Evolutionary conservation across 2,888 invertebrate species (phyloP).

Genomic region (Sabatieria punctata): DNA sequence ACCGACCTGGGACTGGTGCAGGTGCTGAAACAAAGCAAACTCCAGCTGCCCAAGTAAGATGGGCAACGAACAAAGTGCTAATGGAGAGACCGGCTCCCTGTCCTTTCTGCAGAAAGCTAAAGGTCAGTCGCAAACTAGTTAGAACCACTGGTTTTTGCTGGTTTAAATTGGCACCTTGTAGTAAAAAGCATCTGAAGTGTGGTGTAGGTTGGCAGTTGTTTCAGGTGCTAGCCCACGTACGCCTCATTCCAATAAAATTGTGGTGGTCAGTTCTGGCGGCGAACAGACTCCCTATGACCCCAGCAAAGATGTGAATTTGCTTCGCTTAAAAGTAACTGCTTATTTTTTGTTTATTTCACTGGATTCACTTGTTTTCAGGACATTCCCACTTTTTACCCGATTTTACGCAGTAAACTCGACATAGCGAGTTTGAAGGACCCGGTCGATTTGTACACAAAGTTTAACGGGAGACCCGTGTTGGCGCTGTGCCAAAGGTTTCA

Average conservation of each 20-base stretch:
- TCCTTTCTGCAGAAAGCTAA: conserved; percentile 3
- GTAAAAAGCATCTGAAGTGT: too few species aligned
- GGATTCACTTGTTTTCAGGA: neutral
- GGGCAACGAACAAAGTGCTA: conserved; percentile 1
- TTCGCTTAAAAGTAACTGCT: neutral
- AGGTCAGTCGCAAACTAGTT: neutral
- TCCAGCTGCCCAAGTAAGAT: neutral
- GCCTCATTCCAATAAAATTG: neutral
- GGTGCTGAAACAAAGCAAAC: neutral
- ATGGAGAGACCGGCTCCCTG: neutral
- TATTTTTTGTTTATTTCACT: neutral
- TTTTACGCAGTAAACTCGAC: conserved; percentile 3
- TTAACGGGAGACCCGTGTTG: conserved; percentile 1
- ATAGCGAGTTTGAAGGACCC: conserved; percentile 7
- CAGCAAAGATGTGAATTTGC: neutral
- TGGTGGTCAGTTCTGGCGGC: neutral
- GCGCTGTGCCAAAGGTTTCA: neutral
- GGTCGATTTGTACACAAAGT: conserved; percentile 6
- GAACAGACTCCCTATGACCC: neutral
- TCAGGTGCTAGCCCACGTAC: neutral
- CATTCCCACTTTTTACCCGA: conserved; percentile 9
- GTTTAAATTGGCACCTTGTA: too few species aligned
- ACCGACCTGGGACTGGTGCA: conserved; percentile 2
- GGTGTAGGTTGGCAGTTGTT: neutral
- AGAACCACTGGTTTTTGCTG: neutral